These are phyloP conservation scores for Cepphus grylle DNA, from an alignment of 2,113 vertebrate genomes.

Conservation along the genomic window DNA sequence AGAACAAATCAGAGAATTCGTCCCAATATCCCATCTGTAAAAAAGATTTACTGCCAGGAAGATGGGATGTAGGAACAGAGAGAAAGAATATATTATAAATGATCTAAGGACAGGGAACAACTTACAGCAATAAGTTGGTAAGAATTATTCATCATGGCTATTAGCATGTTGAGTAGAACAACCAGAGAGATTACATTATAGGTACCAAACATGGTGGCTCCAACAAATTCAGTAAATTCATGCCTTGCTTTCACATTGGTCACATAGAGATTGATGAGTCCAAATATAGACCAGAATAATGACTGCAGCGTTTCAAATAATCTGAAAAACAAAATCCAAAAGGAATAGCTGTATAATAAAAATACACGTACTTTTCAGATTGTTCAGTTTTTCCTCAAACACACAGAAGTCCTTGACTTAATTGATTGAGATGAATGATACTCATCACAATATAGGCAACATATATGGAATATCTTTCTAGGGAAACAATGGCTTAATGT, in stretches of 20 bases:
- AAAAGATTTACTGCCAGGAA: background rate
- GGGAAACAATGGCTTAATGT: background rate
- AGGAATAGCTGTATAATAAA: background rate
- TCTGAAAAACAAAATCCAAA: slow-evolving; percentile 71
- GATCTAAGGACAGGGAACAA: background rate
- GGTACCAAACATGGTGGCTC: slow-evolving; percentile 96
- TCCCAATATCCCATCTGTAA: background rate
- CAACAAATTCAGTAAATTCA: slow-evolving; percentile 94
- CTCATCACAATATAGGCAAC: background rate
- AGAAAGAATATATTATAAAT: background rate
- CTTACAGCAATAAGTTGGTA: slow-evolving; percentile 98
- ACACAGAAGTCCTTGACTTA: background rate
- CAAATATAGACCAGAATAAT: slow-evolving; percentile 98
- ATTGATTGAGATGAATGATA: background rate
- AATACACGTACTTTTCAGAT: background rate
- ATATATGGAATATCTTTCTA: background rate
- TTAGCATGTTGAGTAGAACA: slow-evolving; percentile 98
- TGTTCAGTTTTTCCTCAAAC: background rate
- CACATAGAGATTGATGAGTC: slow-evolving; percentile 92
- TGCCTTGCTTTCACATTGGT: slow-evolving; percentile 89
- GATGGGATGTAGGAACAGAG: background rate
- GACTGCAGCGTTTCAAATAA: slow-evolving; percentile 96
- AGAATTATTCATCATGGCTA: slow-evolving; percentile 99
- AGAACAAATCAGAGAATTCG: background rate
- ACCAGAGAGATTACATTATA: slow-evolving; percentile 97